Evolutionary conservation across 1,140 invertebrate species (phyloP).

Genomic region (Lethrus apterus): DNA sequence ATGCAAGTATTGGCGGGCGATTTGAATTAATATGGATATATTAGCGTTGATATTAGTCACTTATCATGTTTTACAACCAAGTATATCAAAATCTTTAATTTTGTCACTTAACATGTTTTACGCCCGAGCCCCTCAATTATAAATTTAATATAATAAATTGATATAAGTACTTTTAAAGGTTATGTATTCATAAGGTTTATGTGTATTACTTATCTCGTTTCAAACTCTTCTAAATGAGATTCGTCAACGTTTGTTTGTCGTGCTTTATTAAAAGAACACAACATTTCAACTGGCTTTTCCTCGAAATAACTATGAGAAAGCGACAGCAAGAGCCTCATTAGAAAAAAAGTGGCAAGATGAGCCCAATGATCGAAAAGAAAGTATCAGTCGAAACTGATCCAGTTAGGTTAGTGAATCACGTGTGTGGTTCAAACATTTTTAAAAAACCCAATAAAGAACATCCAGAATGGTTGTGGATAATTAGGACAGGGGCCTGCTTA

Average conservation of each 20-base stretch:
- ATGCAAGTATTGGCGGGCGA: too few species aligned
- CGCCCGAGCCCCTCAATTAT: too few species aligned
- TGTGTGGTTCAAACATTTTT: conserved; percentile 81
- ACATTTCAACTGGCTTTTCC: neutral
- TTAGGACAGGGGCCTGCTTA: conserved; percentile 55
- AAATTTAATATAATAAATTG: too few species aligned
- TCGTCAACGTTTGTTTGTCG: neutral
- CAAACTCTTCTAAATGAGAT: neutral
- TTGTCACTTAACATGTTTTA: too few species aligned
- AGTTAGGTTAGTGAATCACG: conserved; percentile 65
- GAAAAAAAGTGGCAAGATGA: conserved; percentile 52
- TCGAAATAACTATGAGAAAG: conserved; percentile 8
- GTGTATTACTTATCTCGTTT: too few species aligned
- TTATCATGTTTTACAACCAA: too few species aligned
- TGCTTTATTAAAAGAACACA: neutral
- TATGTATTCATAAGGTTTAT: too few species aligned
- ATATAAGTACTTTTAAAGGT: too few species aligned
- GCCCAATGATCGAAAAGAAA: conserved; percentile 58
- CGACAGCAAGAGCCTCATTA: conserved; percentile 31
- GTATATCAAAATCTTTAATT: too few species aligned
- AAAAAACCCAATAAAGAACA: conserved; percentile 81
- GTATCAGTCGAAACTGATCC: conserved; percentile 78
- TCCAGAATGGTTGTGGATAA: conserved; percentile 85
- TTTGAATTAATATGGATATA: too few species aligned
- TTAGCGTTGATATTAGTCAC: too few species aligned